Evolutionary conservation across 2,113 vertebrate species (phyloP).

Genomic region (Syngnathus scovelli): DNA sequence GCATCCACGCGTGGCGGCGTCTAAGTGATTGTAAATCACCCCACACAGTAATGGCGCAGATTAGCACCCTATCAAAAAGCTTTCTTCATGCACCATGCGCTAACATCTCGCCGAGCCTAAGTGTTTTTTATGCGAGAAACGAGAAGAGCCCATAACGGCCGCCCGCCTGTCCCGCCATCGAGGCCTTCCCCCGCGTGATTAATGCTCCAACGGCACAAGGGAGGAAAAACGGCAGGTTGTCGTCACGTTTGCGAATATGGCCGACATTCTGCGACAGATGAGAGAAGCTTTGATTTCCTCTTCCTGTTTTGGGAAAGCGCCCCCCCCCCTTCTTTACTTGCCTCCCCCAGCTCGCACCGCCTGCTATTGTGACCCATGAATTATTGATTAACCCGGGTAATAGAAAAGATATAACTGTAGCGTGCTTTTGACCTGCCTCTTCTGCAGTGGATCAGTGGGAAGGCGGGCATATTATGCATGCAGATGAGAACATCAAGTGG

Average conservation of each 20-base stretch:
- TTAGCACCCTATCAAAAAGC: slow-evolving; percentile 76
- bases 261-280: slow-evolving; percentile 8
- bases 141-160: slow-evolving; percentile 68
- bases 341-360: slow-evolving; percentile 28
- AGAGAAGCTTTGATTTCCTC: slow-evolving; percentile 49
- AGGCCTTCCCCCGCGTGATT: slow-evolving; percentile 79
- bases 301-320: slow-evolving; percentile 57
- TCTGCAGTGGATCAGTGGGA: slow-evolving; percentile 47
- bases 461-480: slow-evolving; percentile 52
- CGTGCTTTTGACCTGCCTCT: slow-evolving; percentile 60
- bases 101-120: slow-evolving; percentile 59
- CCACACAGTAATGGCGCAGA: slow-evolving; percentile 57
- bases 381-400: slow-evolving; percentile 75
- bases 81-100: slow-evolving; percentile 68
- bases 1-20: slow-evolving; percentile 43
- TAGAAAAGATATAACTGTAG: slow-evolving; percentile 70
- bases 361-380: slow-evolving; percentile 72
- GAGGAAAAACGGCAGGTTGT: slow-evolving; percentile 35
- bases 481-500: slow-evolving; percentile 26
- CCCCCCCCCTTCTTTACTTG: slow-evolving; percentile 17
- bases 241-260: slow-evolving; percentile 64
- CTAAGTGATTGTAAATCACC: slow-evolving; percentile 71
- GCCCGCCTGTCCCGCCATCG: slow-evolving; percentile 83
- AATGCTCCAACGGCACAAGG: slow-evolving; percentile 75
- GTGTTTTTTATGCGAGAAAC: slow-evolving; percentile 68